A percentile compares a stretch with the other conserved stretches of the same genome.
phyloP scores from a whole-genome alignment of 2,113 vertebrate species.

The Tyto alba region DNA sequence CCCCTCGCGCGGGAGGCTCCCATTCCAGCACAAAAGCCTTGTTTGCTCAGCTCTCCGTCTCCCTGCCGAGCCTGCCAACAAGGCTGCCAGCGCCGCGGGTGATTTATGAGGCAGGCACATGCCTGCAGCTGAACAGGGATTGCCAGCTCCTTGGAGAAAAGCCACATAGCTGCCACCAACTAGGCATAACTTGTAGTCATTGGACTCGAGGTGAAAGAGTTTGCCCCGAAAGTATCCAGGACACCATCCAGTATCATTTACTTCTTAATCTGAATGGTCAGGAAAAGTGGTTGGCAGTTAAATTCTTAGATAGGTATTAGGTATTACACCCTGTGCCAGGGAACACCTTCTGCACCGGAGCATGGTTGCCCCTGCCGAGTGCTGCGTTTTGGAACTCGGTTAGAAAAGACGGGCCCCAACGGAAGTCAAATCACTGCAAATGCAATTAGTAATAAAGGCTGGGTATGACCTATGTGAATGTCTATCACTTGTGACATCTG shows the following conservation, averaged over 20 bases:
- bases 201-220: not conserved
- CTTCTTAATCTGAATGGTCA: not conserved
- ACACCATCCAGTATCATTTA: not conserved
- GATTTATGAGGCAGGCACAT: slow-evolving; percentile 30
- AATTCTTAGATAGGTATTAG: not conserved
- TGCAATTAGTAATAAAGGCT: not conserved
- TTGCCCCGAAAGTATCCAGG: not conserved
- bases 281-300: not conserved
- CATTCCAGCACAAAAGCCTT: not conserved
- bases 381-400: not conserved
- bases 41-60: not conserved
- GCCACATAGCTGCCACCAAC: slow-evolving; percentile 38
- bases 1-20: rapidly evolving
- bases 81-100: not conserved
- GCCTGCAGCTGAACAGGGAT: slow-evolving; percentile 3
- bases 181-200: not conserved
- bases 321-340: not conserved
- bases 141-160: slow-evolving; percentile 9
- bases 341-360: rapidly evolving
- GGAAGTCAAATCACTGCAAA: not conserved
- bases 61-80: not conserved
- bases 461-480: not conserved
- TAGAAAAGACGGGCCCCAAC: not conserved
- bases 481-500: not conserved
- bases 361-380: not conserved